Conservation (phyloP, 2,888 invertebrate species). For the Agrochola macilenta region DNA sequence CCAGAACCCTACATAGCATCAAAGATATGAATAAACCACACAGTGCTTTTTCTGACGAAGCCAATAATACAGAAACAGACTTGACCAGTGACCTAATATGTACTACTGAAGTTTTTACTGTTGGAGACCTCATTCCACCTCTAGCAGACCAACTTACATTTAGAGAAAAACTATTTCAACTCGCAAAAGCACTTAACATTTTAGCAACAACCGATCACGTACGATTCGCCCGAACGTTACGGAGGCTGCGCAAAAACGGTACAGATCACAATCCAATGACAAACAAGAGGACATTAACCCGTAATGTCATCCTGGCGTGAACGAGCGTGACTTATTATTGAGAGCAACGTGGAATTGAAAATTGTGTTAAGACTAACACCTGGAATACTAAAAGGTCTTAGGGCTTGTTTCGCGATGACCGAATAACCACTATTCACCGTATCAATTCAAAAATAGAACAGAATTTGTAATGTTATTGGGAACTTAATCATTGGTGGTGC, state of each 20-base stretch:
- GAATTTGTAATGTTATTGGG: background rate
- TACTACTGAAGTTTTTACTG: background rate
- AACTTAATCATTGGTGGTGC: background rate
- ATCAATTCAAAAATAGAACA: background rate
- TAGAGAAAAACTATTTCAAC: background rate
- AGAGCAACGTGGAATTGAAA: conserved; percentile 5
- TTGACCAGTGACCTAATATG: background rate
- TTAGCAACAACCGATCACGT: conserved; percentile 37
- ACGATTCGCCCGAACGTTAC: conserved; percentile 42
- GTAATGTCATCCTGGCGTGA: conserved; percentile 34
- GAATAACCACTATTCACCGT: background rate
- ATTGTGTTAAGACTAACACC: conserved; percentile 1
- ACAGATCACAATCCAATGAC: conserved; percentile 53
- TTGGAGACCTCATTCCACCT: background rate
- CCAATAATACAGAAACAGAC: background rate
- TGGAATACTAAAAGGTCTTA: background rate
- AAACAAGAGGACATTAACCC: conserved; percentile 62
- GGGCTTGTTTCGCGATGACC: background rate
- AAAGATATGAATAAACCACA: background rate
- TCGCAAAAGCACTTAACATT: conserved; percentile 1
- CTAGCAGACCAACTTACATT: background rate
- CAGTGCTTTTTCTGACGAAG: background rate
- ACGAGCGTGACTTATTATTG: conserved; percentile 37
- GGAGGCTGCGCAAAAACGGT: conserved; percentile 59
- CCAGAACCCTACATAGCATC: background rate